Base-by-base conservation (phyloP, 2,113 vertebrate species). In the Microcebus lehilahytsara region DNA sequence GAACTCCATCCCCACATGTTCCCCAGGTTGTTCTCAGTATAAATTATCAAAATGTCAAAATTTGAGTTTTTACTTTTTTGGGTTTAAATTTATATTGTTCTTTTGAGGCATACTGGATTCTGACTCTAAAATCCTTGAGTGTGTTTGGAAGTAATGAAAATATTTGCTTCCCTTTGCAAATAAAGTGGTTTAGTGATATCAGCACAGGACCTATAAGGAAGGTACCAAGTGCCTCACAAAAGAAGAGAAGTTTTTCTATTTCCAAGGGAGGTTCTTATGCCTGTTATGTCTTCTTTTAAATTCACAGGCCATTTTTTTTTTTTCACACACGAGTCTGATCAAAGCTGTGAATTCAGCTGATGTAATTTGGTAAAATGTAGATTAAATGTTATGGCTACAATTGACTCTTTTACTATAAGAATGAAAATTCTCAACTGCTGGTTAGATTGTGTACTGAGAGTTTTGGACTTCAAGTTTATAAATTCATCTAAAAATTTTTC, bases 381-480 rank as follows among this genome's bases (percentile, higher is more conserved):
- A 46, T 71, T 51, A 67, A 90, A 51, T 79, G 3, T 34, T 78
- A 58, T 30, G 32, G 30, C 9, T 83, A 66, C 0, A 46, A 66
- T 12, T 42, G 30, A 67, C 64, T 90, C 16, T 81, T 92, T 93
- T 32, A 62, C n/a, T 37, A 86, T 30, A 78, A 20, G 74, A 42
- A 40, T 46, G 85, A 42, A 90, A 90, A 46, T n/a, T 4, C 5
- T 66, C n/a, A 83, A 22, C 10, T 75, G 22, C 30, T 42, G 30
- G 46, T 83, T 93, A 83, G 60, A 79, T 37, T 93, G 93, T 71
- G 3, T 85, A 12, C 12, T 92, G 46, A 81, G 11, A 90, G 81
- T 75, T 96, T 89, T 75, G 34, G 14, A 85, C 27, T 91, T 95
- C 11, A 87, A 60, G 13, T 80, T 89, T 92, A 69, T 56, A 77